These are phyloP conservation scores for Stenichneumon culpator DNA, from an alignment of 2,888 invertebrate genomes.

Conservation along the genomic window DNA sequence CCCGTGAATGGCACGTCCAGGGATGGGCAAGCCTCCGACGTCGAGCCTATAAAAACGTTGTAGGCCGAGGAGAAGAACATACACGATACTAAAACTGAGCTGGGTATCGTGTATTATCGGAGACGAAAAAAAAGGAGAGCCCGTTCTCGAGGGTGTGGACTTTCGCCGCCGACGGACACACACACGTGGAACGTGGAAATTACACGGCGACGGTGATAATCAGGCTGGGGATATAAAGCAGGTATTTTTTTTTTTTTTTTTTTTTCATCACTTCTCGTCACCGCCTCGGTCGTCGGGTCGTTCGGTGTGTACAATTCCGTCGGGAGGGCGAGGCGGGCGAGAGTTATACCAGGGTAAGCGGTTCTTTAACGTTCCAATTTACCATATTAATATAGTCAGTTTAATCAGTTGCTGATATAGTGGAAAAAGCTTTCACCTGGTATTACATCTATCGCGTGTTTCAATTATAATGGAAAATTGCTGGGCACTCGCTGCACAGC, in stretches of 20 bases:
- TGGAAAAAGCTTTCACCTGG: not conserved
- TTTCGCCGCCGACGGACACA: not conserved
- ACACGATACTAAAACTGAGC: not conserved
- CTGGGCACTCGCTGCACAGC: constrained; percentile 1
- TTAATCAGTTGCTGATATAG: not conserved
- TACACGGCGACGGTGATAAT: constrained; percentile 41
- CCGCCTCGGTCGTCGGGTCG: not conserved
- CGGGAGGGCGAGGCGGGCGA: not conserved
- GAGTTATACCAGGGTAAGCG: constrained; percentile 11
- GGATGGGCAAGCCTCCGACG: not conserved
- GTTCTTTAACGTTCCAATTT: constrained; percentile 43
- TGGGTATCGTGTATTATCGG: constrained; percentile 3
- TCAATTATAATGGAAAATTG: constrained; percentile 55
- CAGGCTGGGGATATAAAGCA: constrained; percentile 52
- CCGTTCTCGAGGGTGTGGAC: constrained; percentile 20
- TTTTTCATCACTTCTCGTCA: constrained; percentile 2
- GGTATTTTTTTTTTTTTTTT: not conserved
- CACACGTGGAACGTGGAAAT: constrained; percentile 45
- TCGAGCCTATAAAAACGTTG: not conserved
- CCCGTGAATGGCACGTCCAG: constrained; percentile 2
- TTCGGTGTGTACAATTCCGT: not conserved
- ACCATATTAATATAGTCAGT: constrained; percentile 28
- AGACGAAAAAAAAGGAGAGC: not conserved
- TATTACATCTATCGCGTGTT: constrained; percentile 17
- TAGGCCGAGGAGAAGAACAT: not conserved